phyloP scores from a whole-genome alignment of 2,113 vertebrate genomes.

The Carassius auratus region DNA sequence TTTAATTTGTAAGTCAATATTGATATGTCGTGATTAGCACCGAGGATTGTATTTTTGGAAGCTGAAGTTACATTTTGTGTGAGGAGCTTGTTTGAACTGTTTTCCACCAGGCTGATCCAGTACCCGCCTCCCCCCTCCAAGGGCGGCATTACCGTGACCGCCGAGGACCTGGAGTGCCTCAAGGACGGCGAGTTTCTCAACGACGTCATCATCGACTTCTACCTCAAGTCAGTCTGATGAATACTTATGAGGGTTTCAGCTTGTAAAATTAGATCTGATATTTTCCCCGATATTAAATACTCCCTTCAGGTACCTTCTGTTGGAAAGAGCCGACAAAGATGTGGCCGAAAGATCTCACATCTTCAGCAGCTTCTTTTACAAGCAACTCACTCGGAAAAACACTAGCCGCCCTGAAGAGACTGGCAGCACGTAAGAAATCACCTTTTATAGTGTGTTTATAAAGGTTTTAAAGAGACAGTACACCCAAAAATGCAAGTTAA shows the following conservation, averaged over 20 bases:
- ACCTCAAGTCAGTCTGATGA: constrained; percentile 87
- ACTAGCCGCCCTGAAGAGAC: constrained; percentile 75
- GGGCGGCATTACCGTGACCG: constrained; percentile 88
- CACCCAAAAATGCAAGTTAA: constrained; percentile 4
- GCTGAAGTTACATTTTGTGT: constrained; percentile 22
- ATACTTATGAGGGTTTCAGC: background rate
- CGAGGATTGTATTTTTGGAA: constrained; percentile 42
- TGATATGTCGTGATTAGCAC: constrained; percentile 3
- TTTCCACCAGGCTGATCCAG: constrained; percentile 85
- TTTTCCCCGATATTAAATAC: background rate
- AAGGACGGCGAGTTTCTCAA: constrained; percentile 91
- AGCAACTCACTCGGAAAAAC: constrained; percentile 87
- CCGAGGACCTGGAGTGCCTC: constrained; percentile 90
- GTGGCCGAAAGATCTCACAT: constrained; percentile 86
- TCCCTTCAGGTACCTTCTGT: constrained; percentile 80
- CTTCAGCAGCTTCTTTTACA: constrained; percentile 98
- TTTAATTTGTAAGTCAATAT: constrained; percentile 36
- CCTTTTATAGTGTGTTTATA: background rate
- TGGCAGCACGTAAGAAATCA: constrained; percentile 81
- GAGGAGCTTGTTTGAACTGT: constrained; percentile 34
- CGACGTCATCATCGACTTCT: constrained; percentile 98
- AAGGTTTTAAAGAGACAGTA: background rate
- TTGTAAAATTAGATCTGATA: background rate
- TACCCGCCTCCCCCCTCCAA: constrained; percentile 89
- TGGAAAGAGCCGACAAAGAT: constrained; percentile 82